Evolutionary conservation across 2,888 invertebrate species (phyloP).

Genomic region (Exocentrus adspersus): DNA sequence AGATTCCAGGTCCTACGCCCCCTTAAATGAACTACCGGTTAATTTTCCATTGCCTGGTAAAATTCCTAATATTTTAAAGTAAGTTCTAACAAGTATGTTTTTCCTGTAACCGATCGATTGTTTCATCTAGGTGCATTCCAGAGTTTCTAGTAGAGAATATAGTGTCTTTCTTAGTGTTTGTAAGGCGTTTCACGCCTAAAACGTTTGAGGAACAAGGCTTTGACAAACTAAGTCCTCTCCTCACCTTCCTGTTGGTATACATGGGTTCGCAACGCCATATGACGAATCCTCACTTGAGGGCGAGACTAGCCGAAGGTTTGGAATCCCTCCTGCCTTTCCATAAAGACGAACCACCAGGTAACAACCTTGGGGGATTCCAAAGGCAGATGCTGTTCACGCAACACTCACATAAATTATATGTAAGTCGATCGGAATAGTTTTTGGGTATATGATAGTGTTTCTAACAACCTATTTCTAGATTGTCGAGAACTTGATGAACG

Average conservation of each 20-base stretch:
- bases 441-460: too few species aligned
- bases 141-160: constrained; percentile 92
- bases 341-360: constrained; percentile 67
- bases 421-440: constrained; percentile 58
- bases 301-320: constrained; percentile 88
- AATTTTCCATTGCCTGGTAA: constrained; percentile 73
- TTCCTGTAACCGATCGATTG: constrained; percentile 6
- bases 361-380: constrained; percentile 67
- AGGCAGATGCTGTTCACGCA: constrained; percentile 79
- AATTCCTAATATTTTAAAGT: constrained; percentile 77
- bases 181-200: constrained; percentile 72
- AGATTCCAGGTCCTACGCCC: constrained; percentile 68
- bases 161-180: constrained; percentile 81
- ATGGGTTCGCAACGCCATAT: constrained; percentile 84
- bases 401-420: constrained; percentile 79
- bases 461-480: constrained; percentile 69
- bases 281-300: constrained; percentile 92
- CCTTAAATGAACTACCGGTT: constrained; percentile 67
- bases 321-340: constrained; percentile 84
- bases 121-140: constrained; percentile 77
- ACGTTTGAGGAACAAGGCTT: constrained; percentile 74
- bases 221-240: constrained; percentile 73
- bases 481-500: constrained; percentile 82
- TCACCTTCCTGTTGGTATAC: constrained; percentile 83
- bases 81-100: constrained; percentile 44